Conservation (phyloP, 1,140 invertebrate genomes). For the Ceratosolen solmsi region DNA sequence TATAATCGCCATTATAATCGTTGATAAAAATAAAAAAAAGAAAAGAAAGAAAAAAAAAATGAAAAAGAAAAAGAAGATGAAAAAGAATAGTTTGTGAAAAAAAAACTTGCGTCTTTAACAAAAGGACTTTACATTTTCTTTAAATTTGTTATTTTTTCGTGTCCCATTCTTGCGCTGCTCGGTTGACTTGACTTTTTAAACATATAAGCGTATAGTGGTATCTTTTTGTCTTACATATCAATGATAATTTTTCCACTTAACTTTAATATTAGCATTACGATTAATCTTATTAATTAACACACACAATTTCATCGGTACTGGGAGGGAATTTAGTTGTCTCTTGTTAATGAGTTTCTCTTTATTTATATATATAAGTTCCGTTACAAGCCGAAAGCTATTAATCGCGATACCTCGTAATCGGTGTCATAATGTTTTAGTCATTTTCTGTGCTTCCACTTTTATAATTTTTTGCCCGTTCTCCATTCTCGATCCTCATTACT, state of each 20-base stretch:
- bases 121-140: slow-evolving; percentile 25
- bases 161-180: slow-evolving; percentile 10
- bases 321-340: slow-evolving; percentile 72
- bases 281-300: slow-evolving; percentile 72
- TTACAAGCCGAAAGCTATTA: slow-evolving; percentile 44
- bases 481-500: background rate
- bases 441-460: background rate
- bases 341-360: slow-evolving; percentile 52
- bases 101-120: background rate
- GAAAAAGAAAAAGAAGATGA: too few species aligned
- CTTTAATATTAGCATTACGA: slow-evolving; percentile 58
- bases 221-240: slow-evolving; percentile 51
- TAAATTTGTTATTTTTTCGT: slow-evolving; percentile 6
- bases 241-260: slow-evolving; percentile 70
- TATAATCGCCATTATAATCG: slow-evolving; percentile 27
- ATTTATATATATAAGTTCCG: slow-evolving; percentile 47
- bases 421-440: slow-evolving; percentile 5
- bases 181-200: slow-evolving; percentile 33
- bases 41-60: background rate
- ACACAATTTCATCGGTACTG: slow-evolving; percentile 68
- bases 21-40: background rate
- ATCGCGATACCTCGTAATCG: slow-evolving; percentile 14
- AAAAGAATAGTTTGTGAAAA: background rate
- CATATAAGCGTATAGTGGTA: slow-evolving; percentile 63
- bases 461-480: background rate